Evolutionary conservation across 2,113 vertebrate genomes (phyloP).

Genomic region (Cinclus cinclus): DNA sequence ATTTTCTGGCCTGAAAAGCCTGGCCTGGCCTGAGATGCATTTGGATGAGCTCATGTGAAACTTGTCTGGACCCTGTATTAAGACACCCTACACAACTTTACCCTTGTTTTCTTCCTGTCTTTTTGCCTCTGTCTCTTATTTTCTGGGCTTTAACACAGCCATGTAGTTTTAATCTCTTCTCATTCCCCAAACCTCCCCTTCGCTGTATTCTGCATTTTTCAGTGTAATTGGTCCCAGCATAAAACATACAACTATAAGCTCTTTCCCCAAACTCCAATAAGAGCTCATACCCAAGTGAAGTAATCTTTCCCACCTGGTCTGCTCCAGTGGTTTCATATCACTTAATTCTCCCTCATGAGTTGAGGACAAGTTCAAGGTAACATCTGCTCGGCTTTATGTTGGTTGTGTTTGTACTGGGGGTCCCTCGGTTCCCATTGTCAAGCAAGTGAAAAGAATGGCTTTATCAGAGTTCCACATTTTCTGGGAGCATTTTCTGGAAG

Average conservation of each 20-base stretch:
- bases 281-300: background rate
- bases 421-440: background rate
- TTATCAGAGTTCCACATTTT: background rate
- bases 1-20: background rate
- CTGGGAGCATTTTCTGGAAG: background rate
- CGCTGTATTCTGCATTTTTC: background rate
- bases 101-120: background rate
- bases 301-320: slow-evolving; percentile 50
- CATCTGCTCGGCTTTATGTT: slow-evolving; percentile 5
- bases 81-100: background rate
- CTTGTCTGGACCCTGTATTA: background rate
- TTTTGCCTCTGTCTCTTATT: background rate
- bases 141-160: background rate
- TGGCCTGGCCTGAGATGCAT: background rate
- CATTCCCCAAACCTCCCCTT: background rate
- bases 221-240: background rate
- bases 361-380: slow-evolving; percentile 34
- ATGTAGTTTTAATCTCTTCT: background rate
- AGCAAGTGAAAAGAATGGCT: background rate
- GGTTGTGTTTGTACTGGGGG: background rate
- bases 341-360: background rate
- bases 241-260: background rate
- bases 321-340: slow-evolving; percentile 10
- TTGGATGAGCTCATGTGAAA: background rate
- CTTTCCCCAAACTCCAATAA: slow-evolving; percentile 36